phyloP scores from a whole-genome alignment of 2,888 invertebrate species.

The Branchellion lobata region DNA sequence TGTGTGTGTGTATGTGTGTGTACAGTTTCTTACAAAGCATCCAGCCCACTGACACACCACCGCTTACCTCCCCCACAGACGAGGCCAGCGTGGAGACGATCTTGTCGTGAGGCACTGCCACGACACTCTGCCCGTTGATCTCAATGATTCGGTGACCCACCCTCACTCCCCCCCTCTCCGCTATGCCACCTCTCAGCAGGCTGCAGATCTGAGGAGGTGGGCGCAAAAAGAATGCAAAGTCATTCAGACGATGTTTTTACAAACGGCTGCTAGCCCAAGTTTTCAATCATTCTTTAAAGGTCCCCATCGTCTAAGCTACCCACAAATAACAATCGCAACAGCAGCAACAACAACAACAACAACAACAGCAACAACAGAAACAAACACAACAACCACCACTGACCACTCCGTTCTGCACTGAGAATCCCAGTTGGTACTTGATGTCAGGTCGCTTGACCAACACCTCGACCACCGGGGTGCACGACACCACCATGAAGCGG shows the following conservation, averaged over 20 bases:
- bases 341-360: too few relatives aligned
- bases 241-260: background rate
- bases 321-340: too few relatives aligned
- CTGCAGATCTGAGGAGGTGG: constrained; percentile 82
- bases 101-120: constrained; percentile 98
- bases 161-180: constrained; percentile 95
- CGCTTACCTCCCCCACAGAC: constrained; percentile 91
- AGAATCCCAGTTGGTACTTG: constrained; percentile 98
- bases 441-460: constrained; percentile 98
- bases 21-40: constrained; percentile 8
- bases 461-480: constrained; percentile 98
- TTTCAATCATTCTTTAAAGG: background rate
- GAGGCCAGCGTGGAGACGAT: constrained; percentile 98
- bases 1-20: too few relatives aligned
- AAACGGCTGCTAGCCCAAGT: background rate
- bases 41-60: background rate
- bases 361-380: too few relatives aligned
- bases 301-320: too few relatives aligned
- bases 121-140: constrained; percentile 98
- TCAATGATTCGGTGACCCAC: constrained; percentile 99
- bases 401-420: constrained; percentile 98
- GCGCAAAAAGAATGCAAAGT: background rate
- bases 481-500: constrained; percentile 96
- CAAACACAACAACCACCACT: constrained; percentile 64
- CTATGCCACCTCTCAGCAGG: constrained; percentile 93